phyloP scores from a whole-genome alignment of 1,140 invertebrate genomes.

The Hermatobates lingyangjiaoensis region DNA sequence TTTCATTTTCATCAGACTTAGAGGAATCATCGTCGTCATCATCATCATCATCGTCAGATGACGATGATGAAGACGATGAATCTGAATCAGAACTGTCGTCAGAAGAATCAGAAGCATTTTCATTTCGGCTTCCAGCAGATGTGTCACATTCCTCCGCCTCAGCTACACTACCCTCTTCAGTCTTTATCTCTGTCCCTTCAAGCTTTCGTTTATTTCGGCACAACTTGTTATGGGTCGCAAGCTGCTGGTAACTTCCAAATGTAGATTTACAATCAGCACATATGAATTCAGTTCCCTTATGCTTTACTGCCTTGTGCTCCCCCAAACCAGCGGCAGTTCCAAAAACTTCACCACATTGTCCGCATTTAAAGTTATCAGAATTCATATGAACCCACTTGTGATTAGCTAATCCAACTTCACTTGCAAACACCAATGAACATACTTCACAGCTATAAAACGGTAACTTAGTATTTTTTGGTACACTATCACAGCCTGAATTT shows the following conservation, averaged over 20 bases:
- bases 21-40: slow-evolving; percentile 1
- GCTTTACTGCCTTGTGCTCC: slow-evolving; percentile 4
- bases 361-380: slow-evolving; percentile 12
- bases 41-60: slow-evolving; percentile 13
- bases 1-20: neutral
- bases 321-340: slow-evolving; percentile 1
- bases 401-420: slow-evolving; percentile 11
- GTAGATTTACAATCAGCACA: slow-evolving; percentile 12
- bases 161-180: slow-evolving; percentile 1
- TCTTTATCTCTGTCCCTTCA: slow-evolving; percentile 14
- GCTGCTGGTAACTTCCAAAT: slow-evolving; percentile 5
- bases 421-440: slow-evolving; percentile 12
- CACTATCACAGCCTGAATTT: neutral
- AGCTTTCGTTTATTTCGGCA: slow-evolving; percentile 10
- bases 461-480: slow-evolving; percentile 1
- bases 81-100: slow-evolving; percentile 15
- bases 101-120: slow-evolving; percentile 20
- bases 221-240: slow-evolving; percentile 10
- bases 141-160: neutral
- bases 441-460: slow-evolving; percentile 11
- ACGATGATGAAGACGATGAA: slow-evolving; percentile 13
- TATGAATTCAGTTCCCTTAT: slow-evolving; percentile 10
- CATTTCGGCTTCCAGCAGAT: slow-evolving; percentile 18
- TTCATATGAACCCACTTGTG: slow-evolving; percentile 9
- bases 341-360: slow-evolving; percentile 12